Percentiles rank a stretch among this genome's conserved stretches.
phyloP scores from a whole-genome alignment of 2,797 vertebrate species.

The Crocodylus rhombifer region DNA sequence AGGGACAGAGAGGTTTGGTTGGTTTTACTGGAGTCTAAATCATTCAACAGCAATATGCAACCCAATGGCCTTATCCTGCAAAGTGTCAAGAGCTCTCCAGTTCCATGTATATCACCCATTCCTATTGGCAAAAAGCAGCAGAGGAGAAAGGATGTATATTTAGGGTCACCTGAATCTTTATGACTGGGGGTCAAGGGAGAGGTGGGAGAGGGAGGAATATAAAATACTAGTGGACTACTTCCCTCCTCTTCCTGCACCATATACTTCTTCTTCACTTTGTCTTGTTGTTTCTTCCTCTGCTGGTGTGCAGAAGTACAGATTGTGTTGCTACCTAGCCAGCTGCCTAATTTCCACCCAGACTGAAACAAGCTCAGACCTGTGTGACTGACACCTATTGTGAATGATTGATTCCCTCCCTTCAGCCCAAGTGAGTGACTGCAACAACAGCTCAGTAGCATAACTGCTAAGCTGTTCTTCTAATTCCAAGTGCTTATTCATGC shows the following conservation, averaged over 20 bases:
- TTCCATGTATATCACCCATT: too few species aligned
- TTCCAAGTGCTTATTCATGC: not conserved
- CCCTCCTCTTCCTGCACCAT: not conserved
- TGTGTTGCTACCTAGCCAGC: not conserved
- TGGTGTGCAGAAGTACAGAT: not conserved
- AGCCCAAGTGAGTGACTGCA: not conserved
- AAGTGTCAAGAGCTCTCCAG: too few species aligned
- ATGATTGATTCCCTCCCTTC: not conserved
- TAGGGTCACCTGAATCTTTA: too few species aligned
- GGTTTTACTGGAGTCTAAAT: too few species aligned
- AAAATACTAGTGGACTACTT: not conserved
- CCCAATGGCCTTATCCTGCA: too few species aligned
- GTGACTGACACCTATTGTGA: not conserved
- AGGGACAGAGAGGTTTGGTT: too few species aligned
- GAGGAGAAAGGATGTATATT: too few species aligned
- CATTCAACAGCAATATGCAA: too few species aligned
- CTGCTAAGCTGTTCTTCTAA: not conserved
- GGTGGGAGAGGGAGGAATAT: not conserved
- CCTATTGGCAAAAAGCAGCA: too few species aligned
- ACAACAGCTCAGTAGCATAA: not conserved
- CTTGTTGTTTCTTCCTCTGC: not conserved
- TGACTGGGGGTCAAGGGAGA: not conserved
- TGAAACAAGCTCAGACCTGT: not conserved
- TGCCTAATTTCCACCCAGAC: not conserved
- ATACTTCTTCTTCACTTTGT: not conserved